phyloP scores from a whole-genome alignment of 2,888 invertebrate species.

The Cheilosia soror region DNA sequence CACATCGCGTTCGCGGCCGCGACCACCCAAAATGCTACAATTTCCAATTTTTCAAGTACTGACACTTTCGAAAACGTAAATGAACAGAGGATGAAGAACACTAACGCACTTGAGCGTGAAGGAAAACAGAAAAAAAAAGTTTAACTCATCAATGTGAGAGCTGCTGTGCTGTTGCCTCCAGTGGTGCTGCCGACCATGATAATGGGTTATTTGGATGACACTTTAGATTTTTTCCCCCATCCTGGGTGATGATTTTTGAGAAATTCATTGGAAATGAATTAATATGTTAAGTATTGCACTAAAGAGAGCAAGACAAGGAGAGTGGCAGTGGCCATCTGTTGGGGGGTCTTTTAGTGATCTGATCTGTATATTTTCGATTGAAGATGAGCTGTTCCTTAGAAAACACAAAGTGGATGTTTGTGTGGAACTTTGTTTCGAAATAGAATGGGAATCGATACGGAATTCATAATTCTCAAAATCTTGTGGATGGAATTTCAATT shows the following conservation, averaged over 20 bases:
- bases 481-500: too few relatives aligned
- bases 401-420: constrained; percentile 40
- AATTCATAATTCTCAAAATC: neutral
- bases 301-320: constrained; percentile 18
- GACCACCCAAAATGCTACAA: constrained; percentile 75
- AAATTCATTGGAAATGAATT: constrained; percentile 75
- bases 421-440: constrained; percentile 24
- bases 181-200: constrained; percentile 64
- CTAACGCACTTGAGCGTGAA: constrained; percentile 51
- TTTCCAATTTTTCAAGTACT: constrained; percentile 65
- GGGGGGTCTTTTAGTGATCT: constrained; percentile 47
- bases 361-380: constrained; percentile 24
- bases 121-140: constrained; percentile 19
- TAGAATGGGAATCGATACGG: constrained; percentile 11
- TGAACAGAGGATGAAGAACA: neutral
- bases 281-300: constrained; percentile 68
- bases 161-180: constrained; percentile 53
- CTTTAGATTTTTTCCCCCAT: constrained; percentile 52
- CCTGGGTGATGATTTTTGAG: constrained; percentile 57
- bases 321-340: constrained; percentile 46
- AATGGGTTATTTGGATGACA: constrained; percentile 70
- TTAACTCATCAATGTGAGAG: constrained; percentile 68
- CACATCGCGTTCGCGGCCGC: constrained; percentile 39
- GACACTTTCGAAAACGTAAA: constrained; percentile 52
- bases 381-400: constrained; percentile 19